Conservation (phyloP, 2,888 invertebrate species). For the Siphonodentalium dalli region DNA sequence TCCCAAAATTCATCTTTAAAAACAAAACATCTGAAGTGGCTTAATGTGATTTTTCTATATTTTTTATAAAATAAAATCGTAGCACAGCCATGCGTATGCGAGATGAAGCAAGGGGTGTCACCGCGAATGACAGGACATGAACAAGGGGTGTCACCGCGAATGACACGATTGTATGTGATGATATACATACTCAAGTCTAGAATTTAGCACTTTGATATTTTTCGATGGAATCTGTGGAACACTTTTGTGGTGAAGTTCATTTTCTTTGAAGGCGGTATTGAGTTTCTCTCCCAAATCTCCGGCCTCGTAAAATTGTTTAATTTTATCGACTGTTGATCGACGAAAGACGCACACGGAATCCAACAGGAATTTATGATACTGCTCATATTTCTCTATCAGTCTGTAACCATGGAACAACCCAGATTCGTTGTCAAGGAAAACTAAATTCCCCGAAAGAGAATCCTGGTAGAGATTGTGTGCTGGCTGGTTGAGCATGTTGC, state of each 20-base stretch:
- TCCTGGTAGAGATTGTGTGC: conserved; percentile 84
- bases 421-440: conserved; percentile 75
- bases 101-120: too few relatives aligned
- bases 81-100: too few relatives aligned
- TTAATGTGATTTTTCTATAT: too few relatives aligned
- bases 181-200: conserved; percentile 78
- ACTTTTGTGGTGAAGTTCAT: conserved; percentile 64
- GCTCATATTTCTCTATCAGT: conserved; percentile 82
- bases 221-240: conserved; percentile 82
- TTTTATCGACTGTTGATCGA: conserved; percentile 73
- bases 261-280: conserved; percentile 74
- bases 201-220: conserved; percentile 80
- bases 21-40: too few relatives aligned
- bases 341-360: conserved; percentile 84
- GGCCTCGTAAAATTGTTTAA: conserved; percentile 71
- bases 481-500: conserved; percentile 86
- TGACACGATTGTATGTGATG: conserved; percentile 81
- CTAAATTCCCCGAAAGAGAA: conserved; percentile 74
- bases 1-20: too few relatives aligned
- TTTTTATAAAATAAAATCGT: too few relatives aligned
- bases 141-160: too few relatives aligned
- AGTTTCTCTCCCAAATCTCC: conserved; percentile 73
- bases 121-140: too few relatives aligned
- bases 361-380: conserved; percentile 79
- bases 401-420: conserved; percentile 84